Conservation (phyloP, 1,140 invertebrate genomes). For the honey bee (Apis mellifera) region Amel_HAv3.1 CM009945.2:4812001-4812500, state of each 20-base stretch:
- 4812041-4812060: neutral
- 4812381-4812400: neutral
- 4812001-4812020: neutral
- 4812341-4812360: constrained; percentile 29
- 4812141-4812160: neutral
- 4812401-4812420: neutral
- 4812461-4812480: too few species aligned
- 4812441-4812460: too few species aligned
- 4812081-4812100: neutral
- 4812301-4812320: constrained; percentile 58
- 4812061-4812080: neutral
- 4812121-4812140: neutral
- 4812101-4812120: neutral
- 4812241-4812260: constrained; percentile 56
- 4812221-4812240: constrained; percentile 61
- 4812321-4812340: constrained; percentile 71
- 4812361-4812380: constrained; percentile 46
- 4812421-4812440: neutral
- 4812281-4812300: constrained; percentile 76
- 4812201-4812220: constrained; percentile 57
- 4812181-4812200: neutral
- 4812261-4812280: constrained; percentile 75
- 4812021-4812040: neutral
- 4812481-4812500: too few species aligned
- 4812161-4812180: neutral